These are phyloP conservation scores for Oscheius sp. DNA, from an alignment of 2,888 invertebrate genomes.

Conservation along the genomic window DNA sequence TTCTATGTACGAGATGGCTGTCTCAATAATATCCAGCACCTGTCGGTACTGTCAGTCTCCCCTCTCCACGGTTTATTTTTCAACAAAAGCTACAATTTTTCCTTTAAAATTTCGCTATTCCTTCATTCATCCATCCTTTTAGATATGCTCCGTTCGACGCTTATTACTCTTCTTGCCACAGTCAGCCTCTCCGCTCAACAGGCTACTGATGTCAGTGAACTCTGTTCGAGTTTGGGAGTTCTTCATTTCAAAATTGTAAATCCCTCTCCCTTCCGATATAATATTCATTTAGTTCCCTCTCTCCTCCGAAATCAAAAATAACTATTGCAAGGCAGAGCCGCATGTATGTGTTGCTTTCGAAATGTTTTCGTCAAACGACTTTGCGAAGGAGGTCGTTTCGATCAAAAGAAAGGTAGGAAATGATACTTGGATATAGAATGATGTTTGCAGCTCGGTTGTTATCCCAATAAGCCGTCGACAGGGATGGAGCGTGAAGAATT, in stretches of 20 bases:
- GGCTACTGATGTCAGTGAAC: background rate
- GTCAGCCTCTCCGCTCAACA: constrained; percentile 1
- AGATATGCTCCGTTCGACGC: background rate
- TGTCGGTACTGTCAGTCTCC: too few species aligned
- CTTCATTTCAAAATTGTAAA: constrained; percentile 16
- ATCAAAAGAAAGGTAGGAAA: constrained; percentile 9
- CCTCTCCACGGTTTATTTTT: too few species aligned
- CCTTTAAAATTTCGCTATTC: too few species aligned
- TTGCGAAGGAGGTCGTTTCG: constrained; percentile 12
- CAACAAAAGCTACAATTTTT: too few species aligned
- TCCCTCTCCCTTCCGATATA: background rate
- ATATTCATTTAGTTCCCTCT: constrained; percentile 5
- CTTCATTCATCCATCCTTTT: too few species aligned
- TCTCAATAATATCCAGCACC: too few species aligned
- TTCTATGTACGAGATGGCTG: too few species aligned
- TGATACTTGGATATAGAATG: too few species aligned
- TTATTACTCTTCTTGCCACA: background rate
- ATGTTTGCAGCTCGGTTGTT: constrained; percentile 15
- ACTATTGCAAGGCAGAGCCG: background rate
- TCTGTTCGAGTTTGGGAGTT: background rate
- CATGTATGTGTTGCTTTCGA: constrained; percentile 5
- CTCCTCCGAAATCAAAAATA: constrained; percentile 13
- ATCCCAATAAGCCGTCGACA: background rate
- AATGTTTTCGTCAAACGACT: constrained; percentile 17
- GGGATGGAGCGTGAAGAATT: background rate